phyloP scores from a whole-genome alignment of 1,140 invertebrate species.

The Camponotus floridanus region DNA sequence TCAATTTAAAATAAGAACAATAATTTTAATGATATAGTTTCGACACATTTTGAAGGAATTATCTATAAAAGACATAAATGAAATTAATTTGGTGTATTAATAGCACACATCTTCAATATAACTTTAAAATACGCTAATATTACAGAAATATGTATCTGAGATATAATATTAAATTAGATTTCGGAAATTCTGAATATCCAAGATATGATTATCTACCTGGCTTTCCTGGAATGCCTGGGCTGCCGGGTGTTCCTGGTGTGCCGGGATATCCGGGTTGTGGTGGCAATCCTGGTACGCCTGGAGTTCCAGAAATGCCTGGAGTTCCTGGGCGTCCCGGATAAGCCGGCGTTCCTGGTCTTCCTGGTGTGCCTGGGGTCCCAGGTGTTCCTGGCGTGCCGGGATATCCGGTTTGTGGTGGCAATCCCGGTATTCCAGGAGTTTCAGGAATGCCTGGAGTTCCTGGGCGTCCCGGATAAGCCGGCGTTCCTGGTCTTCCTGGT shows the following conservation, averaged over 20 bases:
- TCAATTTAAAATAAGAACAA: no score
- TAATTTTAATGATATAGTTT: no score
- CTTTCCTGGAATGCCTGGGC: constrained; percentile 80
- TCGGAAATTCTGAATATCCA: constrained; percentile 79
- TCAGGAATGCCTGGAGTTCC: constrained; percentile 11
- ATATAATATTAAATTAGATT: not conserved
- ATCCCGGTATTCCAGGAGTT: no score
- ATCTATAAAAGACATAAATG: no score
- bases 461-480: not conserved
- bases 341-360: constrained; percentile 67
- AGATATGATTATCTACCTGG: constrained; percentile 70
- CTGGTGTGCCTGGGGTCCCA: constrained; percentile 47
- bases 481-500: no score
- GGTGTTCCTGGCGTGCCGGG: no score
- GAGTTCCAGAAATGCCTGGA: constrained; percentile 69
- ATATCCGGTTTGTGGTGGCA: no score
- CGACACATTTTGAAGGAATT: no score
- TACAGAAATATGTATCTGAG: constrained; percentile 78
- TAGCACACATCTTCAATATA: constrained; percentile 66
- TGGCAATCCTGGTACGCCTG: not conserved
- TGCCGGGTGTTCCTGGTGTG: not conserved
- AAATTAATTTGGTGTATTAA: constrained; percentile 59
- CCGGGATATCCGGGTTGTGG: constrained; percentile 68
- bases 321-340: constrained; percentile 60
- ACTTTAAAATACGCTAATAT: constrained; percentile 69